Conservation (phyloP, 2,797 vertebrate species). For the Sphaeramia orbicularis region DNA sequence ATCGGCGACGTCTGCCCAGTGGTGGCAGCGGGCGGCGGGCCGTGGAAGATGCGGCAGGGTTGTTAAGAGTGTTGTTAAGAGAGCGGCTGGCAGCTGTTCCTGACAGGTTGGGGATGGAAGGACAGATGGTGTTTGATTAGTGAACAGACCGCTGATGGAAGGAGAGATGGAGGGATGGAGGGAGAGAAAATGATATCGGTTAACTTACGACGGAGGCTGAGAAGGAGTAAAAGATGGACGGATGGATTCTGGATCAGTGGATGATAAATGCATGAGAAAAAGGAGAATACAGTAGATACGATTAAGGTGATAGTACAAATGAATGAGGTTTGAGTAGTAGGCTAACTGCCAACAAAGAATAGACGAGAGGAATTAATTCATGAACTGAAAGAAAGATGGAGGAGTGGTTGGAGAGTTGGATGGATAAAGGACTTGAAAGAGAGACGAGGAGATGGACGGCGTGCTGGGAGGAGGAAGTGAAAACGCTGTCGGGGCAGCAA, state of each 20-base stretch:
- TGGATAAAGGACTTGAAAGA: slow-evolving; percentile 11
- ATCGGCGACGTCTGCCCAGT: slow-evolving; percentile 39
- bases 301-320: not conserved
- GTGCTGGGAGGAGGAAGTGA: slow-evolving; percentile 39
- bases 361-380: not conserved
- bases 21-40: slow-evolving; percentile 88
- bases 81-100: slow-evolving; percentile 90
- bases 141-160: slow-evolving; percentile 99
- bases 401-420: not conserved
- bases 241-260: slow-evolving; percentile 1
- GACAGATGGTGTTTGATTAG: slow-evolving; percentile 99
- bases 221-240: slow-evolving; percentile 17
- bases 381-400: not conserved
- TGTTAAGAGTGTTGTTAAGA: slow-evolving; percentile 99
- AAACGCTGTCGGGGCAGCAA: slow-evolving; percentile 56
- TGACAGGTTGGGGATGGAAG: slow-evolving; percentile 97
- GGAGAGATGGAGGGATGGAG: slow-evolving; percentile 88
- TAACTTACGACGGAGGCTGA: slow-evolving; percentile 24
- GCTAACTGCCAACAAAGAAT: not conserved
- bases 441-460: slow-evolving; percentile 16
- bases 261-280: not conserved
- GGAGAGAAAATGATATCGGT: slow-evolving; percentile 60
- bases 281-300: too few relatives aligned
- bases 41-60: slow-evolving; percentile 96
- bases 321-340: not conserved